Conservation (phyloP, 2,888 invertebrate species). For the Mythimna vitellina region DNA sequence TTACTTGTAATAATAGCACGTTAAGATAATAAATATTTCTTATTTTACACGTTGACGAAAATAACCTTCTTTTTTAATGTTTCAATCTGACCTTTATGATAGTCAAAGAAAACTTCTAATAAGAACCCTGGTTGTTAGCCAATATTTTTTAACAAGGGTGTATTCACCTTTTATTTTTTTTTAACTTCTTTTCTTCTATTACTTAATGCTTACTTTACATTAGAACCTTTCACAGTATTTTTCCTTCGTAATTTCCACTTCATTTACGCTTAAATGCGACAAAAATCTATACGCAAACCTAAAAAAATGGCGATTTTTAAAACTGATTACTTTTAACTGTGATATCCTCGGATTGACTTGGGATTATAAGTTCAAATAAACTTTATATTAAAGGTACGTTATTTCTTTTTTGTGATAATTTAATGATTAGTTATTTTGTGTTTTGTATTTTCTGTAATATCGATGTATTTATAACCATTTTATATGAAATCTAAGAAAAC, state of each 20-base stretch:
- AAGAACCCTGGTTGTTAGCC: background rate
- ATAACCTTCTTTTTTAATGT: background rate
- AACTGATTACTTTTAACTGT: no score
- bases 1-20: background rate
- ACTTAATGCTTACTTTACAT: background rate
- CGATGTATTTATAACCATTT: no score
- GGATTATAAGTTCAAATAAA: no score
- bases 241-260: background rate
- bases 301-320: no score
- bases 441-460: no score
- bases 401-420: no score
- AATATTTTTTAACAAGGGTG: no score
- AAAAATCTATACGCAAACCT: background rate
- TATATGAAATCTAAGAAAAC: no score
- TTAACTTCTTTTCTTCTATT: background rate
- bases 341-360: no score
- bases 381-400: no score
- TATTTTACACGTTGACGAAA: background rate
- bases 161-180: background rate
- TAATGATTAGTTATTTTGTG: no score
- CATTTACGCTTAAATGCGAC: background rate
- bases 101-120: background rate
- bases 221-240: background rate
- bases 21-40: background rate
- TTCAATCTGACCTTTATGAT: background rate